phyloP scores from a whole-genome alignment of 1,140 invertebrate genomes.

The Zaprionus camerounensis region DNA sequence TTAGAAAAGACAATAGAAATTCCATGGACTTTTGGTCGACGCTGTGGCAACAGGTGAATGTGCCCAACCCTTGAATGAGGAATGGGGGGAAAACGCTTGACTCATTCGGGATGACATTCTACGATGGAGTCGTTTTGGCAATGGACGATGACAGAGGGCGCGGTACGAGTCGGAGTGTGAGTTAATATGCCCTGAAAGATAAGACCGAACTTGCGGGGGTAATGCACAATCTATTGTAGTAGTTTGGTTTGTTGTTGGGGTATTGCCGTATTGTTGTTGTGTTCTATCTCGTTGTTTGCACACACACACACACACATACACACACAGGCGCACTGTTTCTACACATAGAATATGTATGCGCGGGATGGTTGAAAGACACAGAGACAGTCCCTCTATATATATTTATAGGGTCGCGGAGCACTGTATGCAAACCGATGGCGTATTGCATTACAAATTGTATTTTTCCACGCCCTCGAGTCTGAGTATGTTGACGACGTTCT shows the following conservation, averaged over 20 bases:
- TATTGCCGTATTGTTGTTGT: background rate
- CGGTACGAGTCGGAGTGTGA: background rate
- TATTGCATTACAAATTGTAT: constrained; percentile 81
- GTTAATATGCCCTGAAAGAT: constrained; percentile 23
- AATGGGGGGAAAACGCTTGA: background rate
- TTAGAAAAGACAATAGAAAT: constrained; percentile 26
- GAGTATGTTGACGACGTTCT: constrained; percentile 39
- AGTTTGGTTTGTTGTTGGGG: background rate
- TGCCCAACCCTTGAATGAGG: background rate
- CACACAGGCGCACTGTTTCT: constrained; percentile 50
- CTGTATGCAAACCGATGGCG: constrained; percentile 65
- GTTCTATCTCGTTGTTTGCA: constrained; percentile 2
- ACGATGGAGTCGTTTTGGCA: constrained; percentile 11
- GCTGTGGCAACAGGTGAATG: background rate
- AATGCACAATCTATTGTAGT: background rate
- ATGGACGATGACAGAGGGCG: constrained; percentile 13
- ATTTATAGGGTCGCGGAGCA: constrained; percentile 30
- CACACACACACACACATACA: background rate
- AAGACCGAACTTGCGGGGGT: constrained; percentile 5
- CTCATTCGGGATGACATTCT: constrained; percentile 9
- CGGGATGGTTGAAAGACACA: constrained; percentile 5
- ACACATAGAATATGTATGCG: constrained; percentile 30
- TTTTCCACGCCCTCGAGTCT: constrained; percentile 65
- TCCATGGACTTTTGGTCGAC: background rate
- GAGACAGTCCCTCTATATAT: constrained; percentile 1